Percentiles rank a stretch among this genome's conserved stretches.
Conservation (phyloP, 2,797 vertebrate species). For the Aselliscus stoliczkanus region DNA sequence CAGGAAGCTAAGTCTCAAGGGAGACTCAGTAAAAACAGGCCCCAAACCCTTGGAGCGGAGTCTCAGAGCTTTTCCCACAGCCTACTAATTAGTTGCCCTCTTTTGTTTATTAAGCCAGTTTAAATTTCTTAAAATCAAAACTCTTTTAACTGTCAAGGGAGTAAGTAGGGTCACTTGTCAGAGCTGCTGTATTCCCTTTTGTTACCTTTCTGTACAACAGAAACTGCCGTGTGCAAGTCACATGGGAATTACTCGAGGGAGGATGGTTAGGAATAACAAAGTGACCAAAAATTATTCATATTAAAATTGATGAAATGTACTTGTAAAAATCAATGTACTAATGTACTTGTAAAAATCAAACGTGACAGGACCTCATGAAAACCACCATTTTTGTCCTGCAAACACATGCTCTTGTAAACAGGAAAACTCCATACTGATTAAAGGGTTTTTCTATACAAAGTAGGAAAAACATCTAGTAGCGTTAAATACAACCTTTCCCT, state of each 20-base stretch:
- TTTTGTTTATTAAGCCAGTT: neutral
- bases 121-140: neutral
- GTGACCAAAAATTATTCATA: neutral
- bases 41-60: rapidly evolving
- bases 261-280: neutral
- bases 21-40: neutral
- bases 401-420: neutral
- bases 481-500: neutral
- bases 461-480: neutral
- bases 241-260: neutral
- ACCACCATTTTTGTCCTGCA: neutral
- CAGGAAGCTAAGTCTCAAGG: neutral
- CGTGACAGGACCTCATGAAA: neutral
- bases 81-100: neutral
- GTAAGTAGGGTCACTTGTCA: neutral
- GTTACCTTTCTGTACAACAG: neutral
- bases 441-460: slow-evolving; percentile 41
- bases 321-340: no score
- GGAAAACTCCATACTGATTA: neutral
- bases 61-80: neutral
- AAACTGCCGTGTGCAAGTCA: neutral
- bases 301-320: neutral
- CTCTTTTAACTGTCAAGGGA: neutral
- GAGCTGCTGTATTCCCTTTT: neutral
- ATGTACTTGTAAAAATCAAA: no score